phyloP scores from a whole-genome alignment of 2,797 vertebrate species.

The Hyperoplus lanceolatus region DNA sequence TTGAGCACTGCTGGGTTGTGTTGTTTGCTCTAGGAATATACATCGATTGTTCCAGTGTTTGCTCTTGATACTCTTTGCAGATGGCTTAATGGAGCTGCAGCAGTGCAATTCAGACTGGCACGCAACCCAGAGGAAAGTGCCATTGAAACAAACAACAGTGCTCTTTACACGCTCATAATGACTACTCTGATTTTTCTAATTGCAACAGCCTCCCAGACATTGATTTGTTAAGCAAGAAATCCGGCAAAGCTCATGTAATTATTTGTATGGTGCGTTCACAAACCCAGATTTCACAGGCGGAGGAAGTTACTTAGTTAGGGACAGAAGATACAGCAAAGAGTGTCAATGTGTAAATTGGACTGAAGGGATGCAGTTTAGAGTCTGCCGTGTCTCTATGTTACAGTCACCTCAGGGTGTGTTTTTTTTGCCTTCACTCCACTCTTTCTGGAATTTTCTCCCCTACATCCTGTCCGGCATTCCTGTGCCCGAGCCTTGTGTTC shows the following conservation, averaged over 20 bases:
- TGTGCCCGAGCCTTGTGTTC: conserved; percentile 56
- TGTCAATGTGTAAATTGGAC: conserved; percentile 61
- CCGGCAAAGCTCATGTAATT: background rate
- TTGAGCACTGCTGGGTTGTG: conserved; percentile 42
- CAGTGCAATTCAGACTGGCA: conserved; percentile 44
- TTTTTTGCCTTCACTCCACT: conserved; percentile 43
- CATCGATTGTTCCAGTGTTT: conserved; percentile 71
- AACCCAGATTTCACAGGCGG: conserved; percentile 13
- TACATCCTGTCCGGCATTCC: conserved; percentile 81
- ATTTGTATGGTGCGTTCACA: background rate
- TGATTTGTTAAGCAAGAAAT: background rate
- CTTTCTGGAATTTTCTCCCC: conserved; percentile 74
- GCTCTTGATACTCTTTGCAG: conserved; percentile 56
- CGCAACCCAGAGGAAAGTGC: conserved; percentile 46
- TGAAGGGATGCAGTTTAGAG: conserved; percentile 38
- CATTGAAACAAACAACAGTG: conserved; percentile 32
- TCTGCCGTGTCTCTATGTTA: conserved; percentile 26
- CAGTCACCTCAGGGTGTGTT: conserved; percentile 54
- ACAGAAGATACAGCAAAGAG: conserved; percentile 16
- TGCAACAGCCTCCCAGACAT: conserved; percentile 2
- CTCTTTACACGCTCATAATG: conserved; percentile 26
- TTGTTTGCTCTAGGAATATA: conserved; percentile 64
- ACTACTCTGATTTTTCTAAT: conserved; percentile 9
- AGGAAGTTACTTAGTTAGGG: conserved; percentile 23
- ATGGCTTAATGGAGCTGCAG: conserved; percentile 60